These are phyloP conservation scores for Toxotes jaculatrix DNA, from an alignment of 2,113 vertebrate species.

Conservation along the genomic window DNA sequence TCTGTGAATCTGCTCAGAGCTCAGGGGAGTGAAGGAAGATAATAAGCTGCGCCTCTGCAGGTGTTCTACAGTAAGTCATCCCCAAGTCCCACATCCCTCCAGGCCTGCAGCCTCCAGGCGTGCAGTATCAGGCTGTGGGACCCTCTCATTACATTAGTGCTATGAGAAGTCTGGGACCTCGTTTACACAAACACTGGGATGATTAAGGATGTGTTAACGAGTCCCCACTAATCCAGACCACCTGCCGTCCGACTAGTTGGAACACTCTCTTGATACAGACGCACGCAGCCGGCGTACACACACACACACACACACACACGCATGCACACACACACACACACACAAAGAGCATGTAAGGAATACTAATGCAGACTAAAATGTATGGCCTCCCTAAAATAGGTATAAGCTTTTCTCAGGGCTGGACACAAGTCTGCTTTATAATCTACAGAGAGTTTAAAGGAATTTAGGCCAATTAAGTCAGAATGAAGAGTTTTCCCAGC, in stretches of 20 bases:
- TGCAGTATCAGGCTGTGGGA: constrained; percentile 51
- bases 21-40: constrained; percentile 51
- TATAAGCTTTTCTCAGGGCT: constrained; percentile 20
- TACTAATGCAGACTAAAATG: constrained; percentile 26
- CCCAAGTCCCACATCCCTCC: constrained; percentile 54
- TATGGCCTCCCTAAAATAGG: constrained; percentile 35
- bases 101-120: constrained; percentile 56
- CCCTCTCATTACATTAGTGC: constrained; percentile 69
- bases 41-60: constrained; percentile 59
- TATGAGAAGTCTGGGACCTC: constrained; percentile 61
- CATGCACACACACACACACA: not conserved
- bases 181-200: constrained; percentile 81
- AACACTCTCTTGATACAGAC: constrained; percentile 32
- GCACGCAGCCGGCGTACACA: not conserved
- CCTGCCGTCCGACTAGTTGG: constrained; percentile 64
- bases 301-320: constrained; percentile 23
- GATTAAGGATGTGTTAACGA: constrained; percentile 82
- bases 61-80: constrained; percentile 65
- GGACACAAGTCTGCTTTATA: constrained; percentile 21
- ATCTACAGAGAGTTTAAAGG: constrained; percentile 41
- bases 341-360: constrained; percentile 22
- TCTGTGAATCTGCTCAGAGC: constrained; percentile 61
- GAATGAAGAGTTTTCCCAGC: constrained; percentile 49
- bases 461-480: constrained; percentile 56
- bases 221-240: constrained; percentile 74